Percentiles rank a stretch among this genome's conserved stretches.
phyloP scores from a whole-genome alignment of 2,113 vertebrate genomes.

The Corythornis vintsioides region DNA sequence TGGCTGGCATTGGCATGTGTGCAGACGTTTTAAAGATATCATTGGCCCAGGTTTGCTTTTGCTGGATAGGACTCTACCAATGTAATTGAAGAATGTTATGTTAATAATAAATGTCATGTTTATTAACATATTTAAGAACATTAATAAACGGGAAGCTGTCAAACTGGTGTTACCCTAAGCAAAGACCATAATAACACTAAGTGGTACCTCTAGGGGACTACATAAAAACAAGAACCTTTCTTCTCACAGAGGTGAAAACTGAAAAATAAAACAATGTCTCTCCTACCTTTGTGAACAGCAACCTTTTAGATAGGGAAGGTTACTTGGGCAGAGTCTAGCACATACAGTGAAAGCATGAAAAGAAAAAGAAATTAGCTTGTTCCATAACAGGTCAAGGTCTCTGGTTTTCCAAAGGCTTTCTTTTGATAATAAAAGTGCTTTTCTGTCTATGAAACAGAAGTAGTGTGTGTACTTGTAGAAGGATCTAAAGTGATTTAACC shows the following conservation, averaged over 20 bases:
- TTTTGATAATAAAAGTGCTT: background rate
- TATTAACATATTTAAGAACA: conserved; percentile 58
- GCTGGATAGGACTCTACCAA: conserved; percentile 27
- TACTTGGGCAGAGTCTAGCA: background rate
- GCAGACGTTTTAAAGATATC: conserved; percentile 23
- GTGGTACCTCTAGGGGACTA: background rate
- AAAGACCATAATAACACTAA: conserved; percentile 35
- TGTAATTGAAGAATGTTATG: conserved; percentile 62
- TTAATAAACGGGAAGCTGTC: conserved; percentile 51
- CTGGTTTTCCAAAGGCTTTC: background rate
- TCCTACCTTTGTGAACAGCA: background rate
- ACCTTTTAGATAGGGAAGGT: background rate
- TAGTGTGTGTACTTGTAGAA: background rate
- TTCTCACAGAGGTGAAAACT: background rate
- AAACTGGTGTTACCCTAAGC: conserved; percentile 23
- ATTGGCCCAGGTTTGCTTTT: conserved; percentile 56
- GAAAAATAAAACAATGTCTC: background rate
- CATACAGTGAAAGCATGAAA: background rate
- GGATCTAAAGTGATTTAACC: background rate
- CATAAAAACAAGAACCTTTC: background rate
- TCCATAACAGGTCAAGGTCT: background rate
- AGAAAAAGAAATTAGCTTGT: background rate
- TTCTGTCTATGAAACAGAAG: background rate
- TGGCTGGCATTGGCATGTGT: conserved; percentile 37
- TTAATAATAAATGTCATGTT: conserved; percentile 50